Percentiles rank a stretch among this genome's conserved stretches.
phyloP scores from a whole-genome alignment of 2,888 invertebrate genomes.

The Tubulanus polymorphus region DNA sequence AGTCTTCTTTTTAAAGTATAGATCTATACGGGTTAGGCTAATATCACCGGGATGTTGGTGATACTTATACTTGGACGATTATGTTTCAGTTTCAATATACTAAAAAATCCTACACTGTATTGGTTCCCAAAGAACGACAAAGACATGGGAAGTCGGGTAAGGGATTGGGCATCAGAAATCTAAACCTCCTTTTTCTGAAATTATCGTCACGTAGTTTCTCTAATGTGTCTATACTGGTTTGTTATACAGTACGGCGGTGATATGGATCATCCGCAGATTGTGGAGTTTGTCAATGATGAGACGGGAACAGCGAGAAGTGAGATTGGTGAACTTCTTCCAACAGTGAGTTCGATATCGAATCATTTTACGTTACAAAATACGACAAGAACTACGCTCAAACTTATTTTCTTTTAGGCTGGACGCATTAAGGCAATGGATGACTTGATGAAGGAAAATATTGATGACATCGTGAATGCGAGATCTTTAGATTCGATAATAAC shows the following conservation, averaged over 20 bases:
- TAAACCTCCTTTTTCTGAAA: background rate
- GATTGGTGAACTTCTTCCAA: slow-evolving; percentile 2
- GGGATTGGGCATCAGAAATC: background rate
- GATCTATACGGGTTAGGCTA: no score
- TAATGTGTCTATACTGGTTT: no score
- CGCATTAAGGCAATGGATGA: no score
- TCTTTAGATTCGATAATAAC: no score
- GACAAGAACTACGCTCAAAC: no score
- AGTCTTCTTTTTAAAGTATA: no score
- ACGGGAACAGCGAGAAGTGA: background rate
- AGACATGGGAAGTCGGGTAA: background rate
- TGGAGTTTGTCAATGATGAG: slow-evolving; percentile 8
- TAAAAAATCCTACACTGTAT: background rate
- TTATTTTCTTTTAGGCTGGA: no score
- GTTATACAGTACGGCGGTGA: slow-evolving; percentile 8
- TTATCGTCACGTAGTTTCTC: no score
- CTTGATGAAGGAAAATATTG: no score
- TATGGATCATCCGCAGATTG: slow-evolving; percentile 1
- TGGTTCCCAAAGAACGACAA: slow-evolving; percentile 1
- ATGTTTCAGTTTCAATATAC: slow-evolving; percentile 2
- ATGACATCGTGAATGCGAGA: no score
- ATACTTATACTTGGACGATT: no score
- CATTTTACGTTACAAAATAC: slow-evolving; percentile 1
- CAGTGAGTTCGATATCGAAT: background rate
- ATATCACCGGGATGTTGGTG: no score